Base-by-base conservation (phyloP, 2,888 invertebrate genomes). In the Dichetophora obliterata region DNA sequence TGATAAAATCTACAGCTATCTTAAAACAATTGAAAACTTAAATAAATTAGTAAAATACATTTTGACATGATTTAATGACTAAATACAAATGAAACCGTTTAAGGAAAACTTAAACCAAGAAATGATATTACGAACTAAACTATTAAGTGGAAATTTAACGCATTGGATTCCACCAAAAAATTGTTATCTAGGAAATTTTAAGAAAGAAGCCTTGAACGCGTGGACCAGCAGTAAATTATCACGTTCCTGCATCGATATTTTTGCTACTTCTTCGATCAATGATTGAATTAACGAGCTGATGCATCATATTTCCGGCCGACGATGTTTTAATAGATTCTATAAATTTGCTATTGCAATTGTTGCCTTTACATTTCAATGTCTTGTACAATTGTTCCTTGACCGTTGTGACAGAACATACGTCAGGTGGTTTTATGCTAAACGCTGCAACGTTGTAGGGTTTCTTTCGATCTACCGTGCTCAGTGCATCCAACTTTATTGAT, bases 271-370 rank as follows among this genome's bases (percentile, higher is more conserved):
- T 82, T 75, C 81, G 82, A 61, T 84, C 82, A 8, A 82, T 72
- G 31, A 83, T 75, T 24, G 70, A 82, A 24, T 81, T 77, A 24
- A 85, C 50, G 74, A 83, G 82, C 68, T 80, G 77, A 63, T 85
- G 82, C 76, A 85, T 79, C 52, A 81, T 78, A 52, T 78, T 80
- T 27, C 80, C 77, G 24, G 81, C 74, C 63, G 80, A 73, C 6
- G 31, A 68, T 34, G 74, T 80, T 50, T 34, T 70, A 11, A 80
- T 73, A 5, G 68, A 31, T 43, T 77, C 70, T n/a, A 75, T 19
- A 68, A 71, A 77, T 52, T 78, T 77, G 0, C 68, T 27, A 50
- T 74, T 75, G 5, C 76, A 70, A 14, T 61, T 76, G 8, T 54
- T 76, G 54, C 57, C 24, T 52, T 61, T 66, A 48, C 66, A 59